Evolutionary conservation across 2,888 invertebrate genomes (phyloP).

Genomic region (Oscheius myriophilus): DNA sequence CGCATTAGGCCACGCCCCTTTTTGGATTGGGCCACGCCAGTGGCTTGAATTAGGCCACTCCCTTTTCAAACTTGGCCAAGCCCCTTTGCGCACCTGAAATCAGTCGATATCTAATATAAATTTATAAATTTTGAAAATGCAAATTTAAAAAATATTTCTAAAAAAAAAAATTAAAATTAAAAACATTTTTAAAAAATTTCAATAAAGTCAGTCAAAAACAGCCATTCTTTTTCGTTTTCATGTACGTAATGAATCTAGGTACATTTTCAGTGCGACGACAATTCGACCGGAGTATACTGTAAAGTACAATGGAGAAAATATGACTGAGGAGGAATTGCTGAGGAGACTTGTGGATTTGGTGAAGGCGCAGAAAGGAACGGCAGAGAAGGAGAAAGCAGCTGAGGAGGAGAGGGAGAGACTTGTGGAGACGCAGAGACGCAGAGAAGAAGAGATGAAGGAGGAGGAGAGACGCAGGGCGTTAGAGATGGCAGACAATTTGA

Average conservation of each 20-base stretch:
- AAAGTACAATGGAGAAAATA: slow-evolving; percentile 46
- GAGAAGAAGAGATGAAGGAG: slow-evolving; percentile 32
- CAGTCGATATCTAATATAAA: too few relatives aligned
- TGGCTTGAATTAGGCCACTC: too few relatives aligned
- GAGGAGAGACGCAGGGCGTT: slow-evolving; percentile 9
- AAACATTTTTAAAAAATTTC: too few relatives aligned
- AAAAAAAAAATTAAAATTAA: too few relatives aligned
- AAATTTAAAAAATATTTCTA: too few relatives aligned
- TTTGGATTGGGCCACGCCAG: too few relatives aligned
- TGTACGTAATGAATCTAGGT: background rate
- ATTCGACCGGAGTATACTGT: slow-evolving; percentile 44
- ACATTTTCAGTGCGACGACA: slow-evolving; percentile 14
- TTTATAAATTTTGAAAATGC: too few relatives aligned
- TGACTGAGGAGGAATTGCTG: slow-evolving; percentile 49
- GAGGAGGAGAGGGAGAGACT: slow-evolving; percentile 36
- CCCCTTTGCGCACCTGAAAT: too few relatives aligned
- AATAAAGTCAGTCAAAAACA: too few relatives aligned
- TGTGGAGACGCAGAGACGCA: slow-evolving; percentile 34
- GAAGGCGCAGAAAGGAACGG: slow-evolving; percentile 40
- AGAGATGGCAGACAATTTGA: slow-evolving; percentile 7
- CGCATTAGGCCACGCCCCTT: too few relatives aligned
- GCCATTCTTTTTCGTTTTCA: background rate
- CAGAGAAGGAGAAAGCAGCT: slow-evolving; percentile 33
- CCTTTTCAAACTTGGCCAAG: too few relatives aligned
- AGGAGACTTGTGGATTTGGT: slow-evolving; percentile 39